Conservation (phyloP, 2,888 invertebrate genomes). For the Perithous albicinctus region DNA sequence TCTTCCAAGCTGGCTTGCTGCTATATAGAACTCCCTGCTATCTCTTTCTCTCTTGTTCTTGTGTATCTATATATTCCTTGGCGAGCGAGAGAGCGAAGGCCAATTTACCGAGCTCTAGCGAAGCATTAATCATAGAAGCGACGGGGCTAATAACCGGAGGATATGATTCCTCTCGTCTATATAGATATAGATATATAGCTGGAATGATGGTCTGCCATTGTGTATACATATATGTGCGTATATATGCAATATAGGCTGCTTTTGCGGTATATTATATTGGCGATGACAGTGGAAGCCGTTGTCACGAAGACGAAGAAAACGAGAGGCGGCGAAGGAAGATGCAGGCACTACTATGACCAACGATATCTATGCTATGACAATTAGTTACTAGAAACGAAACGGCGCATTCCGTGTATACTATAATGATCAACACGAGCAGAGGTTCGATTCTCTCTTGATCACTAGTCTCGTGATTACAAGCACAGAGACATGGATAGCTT, state of each 20-base stretch:
- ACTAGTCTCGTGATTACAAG: conserved; percentile 10
- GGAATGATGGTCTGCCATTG: neutral
- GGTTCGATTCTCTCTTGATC: conserved; percentile 16
- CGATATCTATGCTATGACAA: conserved; percentile 53
- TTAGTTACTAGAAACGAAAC: conserved; percentile 50
- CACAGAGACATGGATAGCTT: conserved; percentile 41
- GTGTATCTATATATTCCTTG: conserved; percentile 30
- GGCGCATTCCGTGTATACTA: conserved; percentile 24
- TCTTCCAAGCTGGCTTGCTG: conserved; percentile 53
- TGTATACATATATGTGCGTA: conserved; percentile 4
- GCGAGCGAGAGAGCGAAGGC: conserved; percentile 67
- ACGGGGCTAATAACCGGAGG: conserved; percentile 77
- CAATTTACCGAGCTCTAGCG: conserved; percentile 80
- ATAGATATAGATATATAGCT: conserved; percentile 24
- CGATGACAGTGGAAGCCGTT: conserved; percentile 54
- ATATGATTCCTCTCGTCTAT: conserved; percentile 64
- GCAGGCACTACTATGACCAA: neutral
- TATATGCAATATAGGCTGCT: conserved; percentile 13
- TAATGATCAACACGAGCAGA: conserved; percentile 30
- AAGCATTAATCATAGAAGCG: conserved; percentile 79
- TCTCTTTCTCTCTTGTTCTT: conserved; percentile 4
- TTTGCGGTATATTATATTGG: conserved; percentile 48
- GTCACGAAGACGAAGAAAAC: conserved; percentile 31
- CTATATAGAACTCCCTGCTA: conserved; percentile 9
- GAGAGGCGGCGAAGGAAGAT: conserved; percentile 5